Conservation (phyloP, 2,113 vertebrate genomes). For the Trogon surrucura region DNA sequence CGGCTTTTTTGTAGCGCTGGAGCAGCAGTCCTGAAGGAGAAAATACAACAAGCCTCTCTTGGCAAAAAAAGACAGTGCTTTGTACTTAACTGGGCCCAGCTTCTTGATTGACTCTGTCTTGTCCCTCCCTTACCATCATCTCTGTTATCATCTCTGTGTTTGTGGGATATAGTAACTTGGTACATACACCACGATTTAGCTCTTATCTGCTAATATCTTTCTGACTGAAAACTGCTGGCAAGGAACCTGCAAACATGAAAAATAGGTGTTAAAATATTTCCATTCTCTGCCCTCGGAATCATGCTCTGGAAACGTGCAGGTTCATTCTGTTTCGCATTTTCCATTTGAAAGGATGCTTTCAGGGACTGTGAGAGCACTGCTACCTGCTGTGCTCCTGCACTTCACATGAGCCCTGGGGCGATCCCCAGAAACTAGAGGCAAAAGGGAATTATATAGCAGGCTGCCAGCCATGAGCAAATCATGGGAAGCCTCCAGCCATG, state of each 20-base stretch:
- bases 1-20: not conserved
- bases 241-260: not conserved
- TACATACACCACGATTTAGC: not conserved
- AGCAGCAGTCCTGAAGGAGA: not conserved
- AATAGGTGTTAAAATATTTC: not conserved
- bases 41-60: not conserved
- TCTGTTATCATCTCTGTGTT: not conserved
- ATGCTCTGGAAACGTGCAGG: not conserved
- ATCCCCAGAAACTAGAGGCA: not conserved
- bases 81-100: not conserved
- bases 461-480: not conserved
- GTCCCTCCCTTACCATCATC: not conserved
- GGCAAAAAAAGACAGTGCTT: not conserved
- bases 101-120: not conserved
- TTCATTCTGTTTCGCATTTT: not conserved
- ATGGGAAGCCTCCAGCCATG: not conserved
- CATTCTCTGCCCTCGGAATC: not conserved
- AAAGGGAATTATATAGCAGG: not conserved
- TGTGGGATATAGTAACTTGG: not conserved
- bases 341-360: not conserved
- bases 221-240: not conserved
- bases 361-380: not conserved
- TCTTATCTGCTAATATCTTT: not conserved
- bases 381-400: not conserved
- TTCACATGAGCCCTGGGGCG: not conserved